phyloP scores from a whole-genome alignment of 2,888 invertebrate genomes.

The Apomyelois bistriatella region DNA sequence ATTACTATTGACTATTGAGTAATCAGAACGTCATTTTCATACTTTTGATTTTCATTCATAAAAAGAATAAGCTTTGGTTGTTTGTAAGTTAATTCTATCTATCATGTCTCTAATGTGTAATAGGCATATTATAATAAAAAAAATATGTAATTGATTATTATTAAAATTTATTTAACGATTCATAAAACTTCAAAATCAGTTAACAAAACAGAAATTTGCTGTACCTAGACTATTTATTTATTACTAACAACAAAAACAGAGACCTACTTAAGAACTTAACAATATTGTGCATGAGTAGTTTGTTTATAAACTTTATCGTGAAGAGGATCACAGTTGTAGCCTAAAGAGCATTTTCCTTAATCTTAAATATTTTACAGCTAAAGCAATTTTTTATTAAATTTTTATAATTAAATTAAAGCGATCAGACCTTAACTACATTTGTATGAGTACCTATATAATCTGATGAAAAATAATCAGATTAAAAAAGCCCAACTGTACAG shows the following conservation, averaged over 20 bases:
- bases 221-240: neutral
- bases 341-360: constrained; percentile 53
- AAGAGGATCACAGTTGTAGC: constrained; percentile 73
- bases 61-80: too few species aligned
- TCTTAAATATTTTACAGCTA: neutral
- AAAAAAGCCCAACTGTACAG: too few species aligned
- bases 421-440: too few species aligned
- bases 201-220: neutral
- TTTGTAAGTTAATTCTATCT: too few species aligned
- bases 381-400: constrained; percentile 17
- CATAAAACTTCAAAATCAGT: neutral
- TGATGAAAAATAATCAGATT: too few species aligned
- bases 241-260: neutral
- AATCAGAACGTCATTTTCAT: too few species aligned
- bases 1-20: too few species aligned
- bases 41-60: too few species aligned
- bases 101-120: too few species aligned
- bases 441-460: too few species aligned
- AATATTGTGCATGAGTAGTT: neutral
- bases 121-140: neutral
- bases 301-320: constrained; percentile 43
- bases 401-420: too few species aligned
- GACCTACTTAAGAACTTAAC: too few species aligned
- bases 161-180: neutral
- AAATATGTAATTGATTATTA: neutral